Base-by-base conservation (phyloP, 2,888 invertebrate species). In the Conomelus anceps region DNA sequence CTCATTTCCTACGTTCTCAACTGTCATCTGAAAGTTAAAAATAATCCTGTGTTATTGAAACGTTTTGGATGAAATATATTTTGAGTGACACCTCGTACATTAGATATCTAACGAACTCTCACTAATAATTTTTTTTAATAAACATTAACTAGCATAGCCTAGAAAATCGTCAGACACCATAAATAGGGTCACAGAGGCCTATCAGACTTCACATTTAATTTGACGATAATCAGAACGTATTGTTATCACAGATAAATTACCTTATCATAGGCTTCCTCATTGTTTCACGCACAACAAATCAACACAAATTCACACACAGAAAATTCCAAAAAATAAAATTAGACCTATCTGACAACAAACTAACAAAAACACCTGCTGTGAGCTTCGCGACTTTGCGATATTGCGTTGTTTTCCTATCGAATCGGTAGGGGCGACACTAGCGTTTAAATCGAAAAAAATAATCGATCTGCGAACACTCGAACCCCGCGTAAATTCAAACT, bases 91-190 rank as follows among this genome's bases (percentile, higher is more conserved):
- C 17, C 17, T 11, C 13, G 1, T 34, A 34, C 34, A 34, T 9
- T 34, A 17, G 34, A 34, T 34, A 26, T 84, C 24, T 1, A 23
- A 85, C 26, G 23, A 89, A 89, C 41, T 86, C 20, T 84, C 24
- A 86, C 88, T 20, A 23, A 88, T 63, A 88, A 88, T 24, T 84
- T 22, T n/a, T 88, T 88, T 23, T 22, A 89, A 89, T 88, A 22
- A 85, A 90, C 86, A 90, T 90, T 88, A 89, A 90, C 90, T 90
- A 90, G 89, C 90, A 90, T 91, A 90, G 91, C 91, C 91, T 91
- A 91, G 91, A 91, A 91, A 91, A 91, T 90, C 91, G 91, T 91
- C 91, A 90, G 91, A 91, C 91, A 91, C 91, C 91, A 90, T 91
- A 91, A 91, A 91, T 91, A 91, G 91, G 91, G 91, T 91, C 91